These are phyloP conservation scores for Hylaeus anthracinus DNA, from an alignment of 1,140 invertebrate genomes.

Conservation along the genomic window DNA sequence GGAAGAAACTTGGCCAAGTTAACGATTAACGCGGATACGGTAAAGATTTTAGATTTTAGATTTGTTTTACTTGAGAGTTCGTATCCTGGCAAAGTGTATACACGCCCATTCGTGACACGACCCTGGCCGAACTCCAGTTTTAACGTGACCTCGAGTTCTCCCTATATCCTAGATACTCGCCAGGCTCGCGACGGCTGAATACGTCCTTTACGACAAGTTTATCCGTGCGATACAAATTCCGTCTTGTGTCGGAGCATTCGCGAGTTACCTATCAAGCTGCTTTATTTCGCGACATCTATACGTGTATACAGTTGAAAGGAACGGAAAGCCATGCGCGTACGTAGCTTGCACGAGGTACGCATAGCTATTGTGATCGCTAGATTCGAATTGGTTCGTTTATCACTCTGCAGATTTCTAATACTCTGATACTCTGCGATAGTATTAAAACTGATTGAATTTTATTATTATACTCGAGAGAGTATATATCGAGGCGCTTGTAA, in stretches of 20 bases:
- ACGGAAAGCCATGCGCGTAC: too few relatives aligned
- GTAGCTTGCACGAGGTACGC: too few relatives aligned
- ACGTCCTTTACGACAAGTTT: too few relatives aligned
- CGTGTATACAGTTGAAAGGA: too few relatives aligned
- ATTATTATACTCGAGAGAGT: too few relatives aligned
- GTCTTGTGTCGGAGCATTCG: neutral
- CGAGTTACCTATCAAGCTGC: neutral
- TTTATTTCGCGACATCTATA: neutral
- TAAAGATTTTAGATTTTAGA: neutral
- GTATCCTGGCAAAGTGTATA: neutral
- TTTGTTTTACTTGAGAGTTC: neutral
- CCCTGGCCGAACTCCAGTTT: conserved; percentile 37
- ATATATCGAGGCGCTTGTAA: neutral
- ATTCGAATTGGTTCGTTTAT: too few relatives aligned
- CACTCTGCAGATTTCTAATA: too few relatives aligned
- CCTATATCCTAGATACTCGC: conserved; percentile 4
- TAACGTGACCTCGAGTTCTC: neutral
- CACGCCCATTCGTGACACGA: neutral
- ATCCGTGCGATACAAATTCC: neutral
- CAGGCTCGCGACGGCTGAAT: neutral
- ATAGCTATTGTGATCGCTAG: too few relatives aligned
- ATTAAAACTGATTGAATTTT: too few relatives aligned
- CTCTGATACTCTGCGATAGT: too few relatives aligned
- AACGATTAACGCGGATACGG: neutral
- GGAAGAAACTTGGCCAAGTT: neutral